phyloP scores from a whole-genome alignment of 2,888 invertebrate species.

The Caenorhabditis uteleia region DNA sequence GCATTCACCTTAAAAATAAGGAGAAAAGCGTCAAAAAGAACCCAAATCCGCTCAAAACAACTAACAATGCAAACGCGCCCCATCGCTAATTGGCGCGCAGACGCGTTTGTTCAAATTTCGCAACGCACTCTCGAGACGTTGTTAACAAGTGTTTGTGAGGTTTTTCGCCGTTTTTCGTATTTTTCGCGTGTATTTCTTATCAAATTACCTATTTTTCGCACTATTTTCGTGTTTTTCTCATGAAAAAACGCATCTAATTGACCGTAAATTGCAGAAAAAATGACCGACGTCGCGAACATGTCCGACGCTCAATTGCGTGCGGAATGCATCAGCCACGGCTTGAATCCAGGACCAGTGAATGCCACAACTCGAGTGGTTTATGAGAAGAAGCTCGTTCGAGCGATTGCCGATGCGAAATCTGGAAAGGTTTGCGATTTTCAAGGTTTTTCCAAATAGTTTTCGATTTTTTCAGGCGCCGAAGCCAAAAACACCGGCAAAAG shows the following conservation, averaged over 20 bases:
- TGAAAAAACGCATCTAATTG: not conserved
- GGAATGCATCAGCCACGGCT: conserved; percentile 44
- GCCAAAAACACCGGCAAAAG: conserved; percentile 1
- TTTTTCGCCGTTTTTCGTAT: too few relatives aligned
- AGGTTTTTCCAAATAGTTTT: not conserved
- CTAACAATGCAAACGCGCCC: too few relatives aligned
- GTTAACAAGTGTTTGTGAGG: too few relatives aligned
- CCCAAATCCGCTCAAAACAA: too few relatives aligned
- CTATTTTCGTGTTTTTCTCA: too few relatives aligned
- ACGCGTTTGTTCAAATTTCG: too few relatives aligned
- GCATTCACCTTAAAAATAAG: too few relatives aligned
- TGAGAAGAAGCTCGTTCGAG: conserved; percentile 56
- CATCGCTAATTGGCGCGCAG: too few relatives aligned
- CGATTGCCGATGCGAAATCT: conserved; percentile 1
- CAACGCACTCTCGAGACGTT: too few relatives aligned
- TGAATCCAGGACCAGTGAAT: conserved; percentile 51
- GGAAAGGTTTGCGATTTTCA: not conserved
- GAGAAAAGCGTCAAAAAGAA: too few relatives aligned
- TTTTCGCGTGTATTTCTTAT: too few relatives aligned
- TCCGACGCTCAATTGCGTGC: conserved; percentile 54
- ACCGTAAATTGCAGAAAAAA: not conserved
- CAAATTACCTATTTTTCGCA: too few relatives aligned
- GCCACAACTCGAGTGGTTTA: conserved; percentile 57
- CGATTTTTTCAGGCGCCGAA: conserved; percentile 6
- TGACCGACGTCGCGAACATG: conserved; percentile 40